Evolutionary conservation across 64 coral and sea anemone species (phyloP).

Genomic region (Platygyra sinensis): DNA sequence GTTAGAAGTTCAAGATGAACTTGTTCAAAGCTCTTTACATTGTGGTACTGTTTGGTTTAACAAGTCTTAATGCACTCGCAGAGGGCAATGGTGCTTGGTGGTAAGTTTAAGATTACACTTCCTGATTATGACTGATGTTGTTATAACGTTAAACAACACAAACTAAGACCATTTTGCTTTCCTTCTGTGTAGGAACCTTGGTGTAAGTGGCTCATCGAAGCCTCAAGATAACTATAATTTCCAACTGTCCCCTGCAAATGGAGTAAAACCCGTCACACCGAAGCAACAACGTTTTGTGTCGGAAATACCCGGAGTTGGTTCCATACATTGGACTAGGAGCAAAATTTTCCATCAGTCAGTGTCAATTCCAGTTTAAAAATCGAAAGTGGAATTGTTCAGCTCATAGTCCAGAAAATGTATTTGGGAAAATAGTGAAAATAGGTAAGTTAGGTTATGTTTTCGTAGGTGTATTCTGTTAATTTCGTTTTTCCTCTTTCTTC

Average conservation of each 20-base stretch:
- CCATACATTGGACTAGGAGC: constrained; percentile 78
- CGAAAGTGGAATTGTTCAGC: constrained; percentile 82
- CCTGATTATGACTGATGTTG: neutral
- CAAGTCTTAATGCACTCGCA: constrained; percentile 11
- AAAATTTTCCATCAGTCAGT: constrained; percentile 68
- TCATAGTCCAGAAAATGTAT: constrained; percentile 91
- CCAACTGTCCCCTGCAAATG: constrained; percentile 82
- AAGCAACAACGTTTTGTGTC: constrained; percentile 74
- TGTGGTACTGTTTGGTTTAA: constrained; percentile 7
- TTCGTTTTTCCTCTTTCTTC: neutral
- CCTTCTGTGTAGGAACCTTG: constrained; percentile 56
- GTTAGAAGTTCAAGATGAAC: constrained; percentile 24
- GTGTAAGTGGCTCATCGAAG: constrained; percentile 52
- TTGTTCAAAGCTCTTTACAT: constrained; percentile 21
- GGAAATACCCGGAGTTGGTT: constrained; percentile 76
- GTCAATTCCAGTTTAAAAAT: constrained; percentile 76
- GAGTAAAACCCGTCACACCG: constrained; percentile 75
- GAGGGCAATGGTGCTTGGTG: constrained; percentile 26
- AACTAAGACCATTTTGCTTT: neutral
- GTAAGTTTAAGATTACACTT: constrained; percentile 5
- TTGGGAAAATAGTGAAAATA: constrained; percentile 87
- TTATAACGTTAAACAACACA: neutral
- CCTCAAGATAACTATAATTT: constrained; percentile 71
- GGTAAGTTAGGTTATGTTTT: constrained; percentile 38
- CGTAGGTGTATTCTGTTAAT: neutral